phyloP scores from a whole-genome alignment of 2,113 vertebrate species.

The Plecotus auritus region DNA sequence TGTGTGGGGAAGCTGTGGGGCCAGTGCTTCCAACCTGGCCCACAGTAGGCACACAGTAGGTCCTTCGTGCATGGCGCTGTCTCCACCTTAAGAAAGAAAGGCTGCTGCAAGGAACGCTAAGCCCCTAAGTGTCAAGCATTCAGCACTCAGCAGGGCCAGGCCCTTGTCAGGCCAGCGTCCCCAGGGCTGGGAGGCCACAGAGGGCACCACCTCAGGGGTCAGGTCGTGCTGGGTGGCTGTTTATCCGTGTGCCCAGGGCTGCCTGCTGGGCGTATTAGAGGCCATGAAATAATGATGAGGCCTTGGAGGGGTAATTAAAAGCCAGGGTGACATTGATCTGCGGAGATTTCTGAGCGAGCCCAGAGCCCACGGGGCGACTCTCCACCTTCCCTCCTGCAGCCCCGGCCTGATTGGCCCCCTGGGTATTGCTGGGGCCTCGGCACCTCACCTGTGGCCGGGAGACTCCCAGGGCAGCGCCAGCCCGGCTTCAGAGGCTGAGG shows the following conservation, averaged over 20 bases:
- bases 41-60: neutral
- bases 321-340: conserved; percentile 87
- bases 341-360: conserved; percentile 91
- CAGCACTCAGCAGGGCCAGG: neutral
- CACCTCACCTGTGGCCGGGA: conserved; percentile 92
- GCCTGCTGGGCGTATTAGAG: conserved; percentile 89
- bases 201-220: neutral
- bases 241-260: conserved; percentile 74
- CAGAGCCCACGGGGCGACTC: conserved; percentile 80
- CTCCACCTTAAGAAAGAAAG: neutral
- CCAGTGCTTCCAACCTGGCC: rapidly evolving
- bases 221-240: conserved; percentile 71
- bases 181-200: neutral
- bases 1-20: rapidly evolving
- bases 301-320: conserved; percentile 92
- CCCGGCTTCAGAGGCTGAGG: conserved; percentile 81
- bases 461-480: conserved; percentile 87
- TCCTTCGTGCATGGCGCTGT: rapidly evolving
- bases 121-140: neutral
- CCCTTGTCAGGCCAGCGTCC: neutral
- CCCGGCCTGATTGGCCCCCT: conserved; percentile 93
- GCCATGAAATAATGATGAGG: conserved; percentile 96
- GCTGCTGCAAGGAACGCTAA: rapidly evolving
- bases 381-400: conserved; percentile 86
- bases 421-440: conserved; percentile 85